These are phyloP conservation scores for Abrostola triplasia DNA, from an alignment of 2,888 invertebrate species.

Conservation along the genomic window DNA sequence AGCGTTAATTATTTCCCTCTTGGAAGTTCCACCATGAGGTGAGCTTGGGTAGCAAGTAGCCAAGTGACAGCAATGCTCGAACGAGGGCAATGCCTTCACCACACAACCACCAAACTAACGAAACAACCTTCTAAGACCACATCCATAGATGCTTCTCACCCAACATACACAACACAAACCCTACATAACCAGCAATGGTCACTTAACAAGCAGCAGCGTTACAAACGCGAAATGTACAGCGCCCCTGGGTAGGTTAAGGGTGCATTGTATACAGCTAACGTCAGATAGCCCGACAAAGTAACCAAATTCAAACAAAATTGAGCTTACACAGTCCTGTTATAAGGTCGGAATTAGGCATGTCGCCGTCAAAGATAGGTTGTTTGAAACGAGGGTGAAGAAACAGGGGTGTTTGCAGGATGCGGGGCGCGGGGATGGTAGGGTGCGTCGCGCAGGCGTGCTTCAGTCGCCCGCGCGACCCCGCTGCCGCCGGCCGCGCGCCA, in stretches of 20 bases:
- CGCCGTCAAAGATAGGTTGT: conserved; percentile 62
- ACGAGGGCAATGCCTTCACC: conserved; percentile 73
- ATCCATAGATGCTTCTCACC: conserved; percentile 24
- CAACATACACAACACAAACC: neutral
- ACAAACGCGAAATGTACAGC: conserved; percentile 54
- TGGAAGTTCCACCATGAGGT: conserved; percentile 62
- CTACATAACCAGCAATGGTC: conserved; percentile 61
- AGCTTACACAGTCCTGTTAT: conserved; percentile 26
- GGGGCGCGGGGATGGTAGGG: conserved; percentile 80
- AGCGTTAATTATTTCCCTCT: conserved; percentile 58
- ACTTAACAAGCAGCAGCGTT: conserved; percentile 30
- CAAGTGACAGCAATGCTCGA: conserved; percentile 74
- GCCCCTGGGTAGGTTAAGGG: conserved; percentile 83
- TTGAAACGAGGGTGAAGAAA: conserved; percentile 68
- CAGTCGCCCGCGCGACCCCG: conserved; percentile 89
- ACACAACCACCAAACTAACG: conserved; percentile 27
- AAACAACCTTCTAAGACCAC: conserved; percentile 7
- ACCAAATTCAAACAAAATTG: conserved; percentile 26
- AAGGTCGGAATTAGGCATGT: conserved; percentile 52
- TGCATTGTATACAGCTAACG: conserved; percentile 79
- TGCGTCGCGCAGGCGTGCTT: conserved; percentile 86
- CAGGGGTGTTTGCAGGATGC: conserved; percentile 85
- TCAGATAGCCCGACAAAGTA: conserved; percentile 68
- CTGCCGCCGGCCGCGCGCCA: conserved; percentile 87
- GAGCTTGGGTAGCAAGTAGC: conserved; percentile 68